Conservation (phyloP, 2,113 vertebrate species). For the Salminus brasiliensis region DNA sequence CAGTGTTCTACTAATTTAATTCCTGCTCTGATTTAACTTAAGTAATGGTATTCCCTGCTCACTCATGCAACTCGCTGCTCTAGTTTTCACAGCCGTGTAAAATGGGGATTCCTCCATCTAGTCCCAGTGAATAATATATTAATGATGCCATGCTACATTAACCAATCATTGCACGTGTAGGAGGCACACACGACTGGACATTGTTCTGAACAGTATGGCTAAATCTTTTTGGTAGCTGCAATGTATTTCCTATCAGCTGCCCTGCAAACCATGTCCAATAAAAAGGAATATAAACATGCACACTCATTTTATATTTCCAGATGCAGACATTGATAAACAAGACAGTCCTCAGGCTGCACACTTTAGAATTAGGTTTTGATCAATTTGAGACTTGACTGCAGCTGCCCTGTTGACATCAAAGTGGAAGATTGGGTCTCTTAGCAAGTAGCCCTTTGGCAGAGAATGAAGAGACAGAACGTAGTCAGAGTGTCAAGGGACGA, state of each 20-base stretch:
- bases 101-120: background rate
- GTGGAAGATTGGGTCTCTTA: background rate
- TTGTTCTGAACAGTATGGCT: background rate
- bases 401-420: background rate
- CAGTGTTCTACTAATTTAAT: background rate
- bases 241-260: background rate
- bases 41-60: background rate
- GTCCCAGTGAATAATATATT: background rate
- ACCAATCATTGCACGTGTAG: background rate
- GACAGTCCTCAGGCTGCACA: background rate
- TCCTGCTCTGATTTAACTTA: background rate
- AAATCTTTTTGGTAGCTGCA: background rate
- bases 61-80: background rate
- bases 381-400: background rate
- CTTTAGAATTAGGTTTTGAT: constrained; percentile 12
- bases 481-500: background rate
- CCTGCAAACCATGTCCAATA: background rate
- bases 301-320: background rate
- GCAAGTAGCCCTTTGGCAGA: constrained; percentile 2
- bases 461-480: background rate
- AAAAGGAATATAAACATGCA: background rate
- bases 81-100: background rate
- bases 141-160: background rate
- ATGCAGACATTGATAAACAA: background rate
- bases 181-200: background rate